phyloP scores from a whole-genome alignment of 2,113 vertebrate species.

The Catharus fuscescens region DNA sequence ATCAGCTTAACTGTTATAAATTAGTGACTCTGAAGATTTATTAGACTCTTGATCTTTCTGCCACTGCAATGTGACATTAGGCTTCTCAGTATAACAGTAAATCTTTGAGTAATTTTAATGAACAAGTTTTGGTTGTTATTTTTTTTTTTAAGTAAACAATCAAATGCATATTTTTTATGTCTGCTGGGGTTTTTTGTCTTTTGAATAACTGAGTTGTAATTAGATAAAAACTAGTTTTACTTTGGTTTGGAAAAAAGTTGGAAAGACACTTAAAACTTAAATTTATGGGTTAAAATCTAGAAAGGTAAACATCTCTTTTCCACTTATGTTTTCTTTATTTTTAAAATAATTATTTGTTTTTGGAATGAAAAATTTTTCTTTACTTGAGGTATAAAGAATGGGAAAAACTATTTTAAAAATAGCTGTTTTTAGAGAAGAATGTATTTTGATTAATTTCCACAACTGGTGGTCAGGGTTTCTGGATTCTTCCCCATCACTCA shows the following conservation, averaged over 20 bases:
- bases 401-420: not conserved
- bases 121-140: fast-evolving
- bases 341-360: not conserved
- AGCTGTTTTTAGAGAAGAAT: not conserved
- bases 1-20: not conserved
- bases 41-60: not conserved
- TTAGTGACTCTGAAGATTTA: not conserved
- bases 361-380: fast-evolving
- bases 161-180: too few species aligned
- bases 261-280: not conserved
- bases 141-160: too few species aligned
- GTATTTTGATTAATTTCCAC: not conserved
- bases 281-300: not conserved
- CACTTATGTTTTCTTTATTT: not conserved
- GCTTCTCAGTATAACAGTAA: not conserved
- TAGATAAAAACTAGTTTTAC: not conserved
- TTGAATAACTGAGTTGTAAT: not conserved
- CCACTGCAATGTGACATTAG: not conserved
- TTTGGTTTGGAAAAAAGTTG: not conserved
- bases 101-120: not conserved
- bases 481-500: not conserved
- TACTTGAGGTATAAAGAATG: not conserved
- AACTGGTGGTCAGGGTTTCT: not conserved
- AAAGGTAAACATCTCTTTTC: not conserved
- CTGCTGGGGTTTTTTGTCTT: fast-evolving